Base-by-base conservation (phyloP, 2,113 vertebrate species). In the Lampris incognitus region DNA sequence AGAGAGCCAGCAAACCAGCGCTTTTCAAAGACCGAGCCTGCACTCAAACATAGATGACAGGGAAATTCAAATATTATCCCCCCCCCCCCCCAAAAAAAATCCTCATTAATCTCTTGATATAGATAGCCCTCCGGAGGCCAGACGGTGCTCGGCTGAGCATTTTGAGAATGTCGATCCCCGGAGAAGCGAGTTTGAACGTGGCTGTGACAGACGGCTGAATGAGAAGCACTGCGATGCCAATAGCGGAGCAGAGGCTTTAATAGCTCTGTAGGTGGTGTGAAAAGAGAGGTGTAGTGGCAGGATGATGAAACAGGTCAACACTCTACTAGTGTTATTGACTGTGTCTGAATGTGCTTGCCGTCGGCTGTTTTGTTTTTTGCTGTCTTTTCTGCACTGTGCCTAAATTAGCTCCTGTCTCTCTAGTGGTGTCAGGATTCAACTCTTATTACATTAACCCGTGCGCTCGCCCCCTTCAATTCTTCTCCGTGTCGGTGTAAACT, bases 221-320 rank as follows among this genome's bases (percentile, higher is more conserved):
- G 69, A 9, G 64, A 57, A 70, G 71, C 73, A 65, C 75, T 78
- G 64, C 0, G 7, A 68, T 51, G 76, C 81, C 79, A 87, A 85
- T 83, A 78, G 84, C 76, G 87, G 77, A 78, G 70, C 48, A 0
- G 65, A 62, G 63, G 72, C 79, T 74, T 76, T 79, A 85, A 79
- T 57, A 75, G 79, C 77, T 66, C 55, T 62, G 74, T 60, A 76
- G 77, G 69, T 38, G 76, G 48, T 39, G 39, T 61, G 59, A 78
- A 76, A 73, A 57, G 36, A 81, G 79, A 74, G 80, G 68, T 51
- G 69, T 79, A 69, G 67, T 41, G 58, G 69, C 69, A 50, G 72
- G 66, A 71, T 48, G 72, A 72, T 88, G 73, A 69, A 64, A 42
- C 71, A 40, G 80, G 85, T 84, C 79, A 79, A 66, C 69, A 24